phyloP scores from a whole-genome alignment of 2,888 invertebrate species.

The Pemphredon lugubris region DNA sequence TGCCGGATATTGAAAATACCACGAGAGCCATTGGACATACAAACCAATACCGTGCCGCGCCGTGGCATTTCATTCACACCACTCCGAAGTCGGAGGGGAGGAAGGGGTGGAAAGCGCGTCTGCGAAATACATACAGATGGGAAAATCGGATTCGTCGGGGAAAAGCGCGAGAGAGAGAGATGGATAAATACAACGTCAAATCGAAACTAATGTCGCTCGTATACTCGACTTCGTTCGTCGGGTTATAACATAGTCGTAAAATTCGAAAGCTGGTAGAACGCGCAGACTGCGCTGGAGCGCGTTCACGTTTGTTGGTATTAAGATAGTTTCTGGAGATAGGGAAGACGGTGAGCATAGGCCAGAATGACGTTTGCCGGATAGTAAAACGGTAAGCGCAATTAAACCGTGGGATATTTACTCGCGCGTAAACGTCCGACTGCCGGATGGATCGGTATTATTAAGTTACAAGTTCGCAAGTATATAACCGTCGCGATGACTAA shows the following conservation, averaged over 20 bases:
- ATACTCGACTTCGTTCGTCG: constrained; percentile 13
- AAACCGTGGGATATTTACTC: constrained; percentile 49
- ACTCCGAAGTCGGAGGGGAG: constrained; percentile 26
- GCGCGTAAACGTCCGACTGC: constrained; percentile 23
- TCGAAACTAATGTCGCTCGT: constrained; percentile 49
- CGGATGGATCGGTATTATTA: constrained; percentile 55
- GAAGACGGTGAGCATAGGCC: constrained; percentile 23
- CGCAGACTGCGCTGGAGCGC: no score
- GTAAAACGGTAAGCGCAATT: constrained; percentile 65
- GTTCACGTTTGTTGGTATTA: constrained; percentile 32
- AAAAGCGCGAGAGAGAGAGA: constrained; percentile 7
- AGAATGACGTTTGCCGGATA: constrained; percentile 28
- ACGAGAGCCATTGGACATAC: constrained; percentile 66
- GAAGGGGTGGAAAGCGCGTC: constrained; percentile 33
- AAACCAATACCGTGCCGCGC: constrained; percentile 52
- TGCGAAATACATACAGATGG: constrained; percentile 39
- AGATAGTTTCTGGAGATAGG: constrained; percentile 6
- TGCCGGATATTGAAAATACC: constrained; percentile 79
- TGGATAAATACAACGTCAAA: constrained; percentile 32
- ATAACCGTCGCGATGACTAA: constrained; percentile 1
- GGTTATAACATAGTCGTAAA: constrained; percentile 37
- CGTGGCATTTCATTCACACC: constrained; percentile 58
- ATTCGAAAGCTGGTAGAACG: no score
- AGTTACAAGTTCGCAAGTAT: constrained; percentile 50
- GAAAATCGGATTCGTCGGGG: constrained; percentile 5